Conservation (phyloP, 1,140 invertebrate genomes). For the Hydropsyche tenuis region DNA sequence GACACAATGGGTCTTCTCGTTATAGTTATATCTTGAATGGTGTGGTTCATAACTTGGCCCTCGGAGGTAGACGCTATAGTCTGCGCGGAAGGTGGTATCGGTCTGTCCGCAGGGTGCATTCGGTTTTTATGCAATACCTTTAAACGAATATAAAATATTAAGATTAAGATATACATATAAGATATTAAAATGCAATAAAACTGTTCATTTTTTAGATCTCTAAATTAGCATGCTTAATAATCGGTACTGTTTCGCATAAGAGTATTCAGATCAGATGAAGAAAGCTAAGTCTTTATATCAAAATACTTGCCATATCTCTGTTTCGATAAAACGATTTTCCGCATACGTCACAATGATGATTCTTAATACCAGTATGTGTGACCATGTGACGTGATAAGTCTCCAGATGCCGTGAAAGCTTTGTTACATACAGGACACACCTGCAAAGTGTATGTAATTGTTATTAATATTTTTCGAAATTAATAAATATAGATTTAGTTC, state of each 20-base stretch:
- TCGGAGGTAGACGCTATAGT: not conserved
- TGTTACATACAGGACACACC: constrained; percentile 72
- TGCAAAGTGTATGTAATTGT: constrained; percentile 58
- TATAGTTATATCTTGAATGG: not conserved
- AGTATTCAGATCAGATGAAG: no score
- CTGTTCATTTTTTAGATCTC: not conserved
- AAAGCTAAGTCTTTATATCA: constrained; percentile 47
- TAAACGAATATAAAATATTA: not conserved
- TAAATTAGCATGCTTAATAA: not conserved
- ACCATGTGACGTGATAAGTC: constrained; percentile 75
- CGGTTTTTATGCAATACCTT: constrained; percentile 46
- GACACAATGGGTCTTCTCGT: constrained; percentile 34
- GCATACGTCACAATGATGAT: constrained; percentile 78
- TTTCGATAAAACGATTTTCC: constrained; percentile 74
- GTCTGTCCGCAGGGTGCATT: constrained; percentile 37
- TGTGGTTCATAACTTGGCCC: not conserved
- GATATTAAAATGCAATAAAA: no score
- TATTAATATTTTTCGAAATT: constrained; percentile 62
- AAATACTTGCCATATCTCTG: constrained; percentile 65
- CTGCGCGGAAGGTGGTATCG: not conserved
- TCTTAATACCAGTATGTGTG: constrained; percentile 77
- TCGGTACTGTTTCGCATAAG: no score
- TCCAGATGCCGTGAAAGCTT: constrained; percentile 70
- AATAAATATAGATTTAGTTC: no score
- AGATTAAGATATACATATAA: no score